Conservation (phyloP, 2,113 vertebrate species). For the Hirundichthys speculiger region DNA sequence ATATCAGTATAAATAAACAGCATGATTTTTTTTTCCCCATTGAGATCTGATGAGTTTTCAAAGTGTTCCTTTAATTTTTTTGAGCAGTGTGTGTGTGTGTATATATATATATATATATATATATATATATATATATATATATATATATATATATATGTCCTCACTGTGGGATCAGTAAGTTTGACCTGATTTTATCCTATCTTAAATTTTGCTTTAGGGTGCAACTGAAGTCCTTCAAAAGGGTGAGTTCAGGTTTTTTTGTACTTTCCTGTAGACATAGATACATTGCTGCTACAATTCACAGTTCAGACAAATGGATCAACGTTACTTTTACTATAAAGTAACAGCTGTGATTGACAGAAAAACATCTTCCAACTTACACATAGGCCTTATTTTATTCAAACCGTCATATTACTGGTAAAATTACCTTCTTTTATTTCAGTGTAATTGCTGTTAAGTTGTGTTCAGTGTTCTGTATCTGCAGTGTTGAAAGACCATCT, state of each 20-base stretch:
- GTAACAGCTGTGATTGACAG: not conserved
- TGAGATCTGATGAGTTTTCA: too few relatives aligned
- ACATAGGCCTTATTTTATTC: not conserved
- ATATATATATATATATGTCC: not conserved
- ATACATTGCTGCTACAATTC: constrained; percentile 41
- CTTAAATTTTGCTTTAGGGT: constrained; percentile 56
- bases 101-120: too few relatives aligned
- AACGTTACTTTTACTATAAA: not conserved
- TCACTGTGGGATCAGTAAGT: too few relatives aligned
- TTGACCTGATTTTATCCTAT: not conserved
- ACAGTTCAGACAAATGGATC: constrained; percentile 53
- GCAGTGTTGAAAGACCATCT: constrained; percentile 39
- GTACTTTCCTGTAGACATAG: not conserved
- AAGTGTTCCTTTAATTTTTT: too few relatives aligned
- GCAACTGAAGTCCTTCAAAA: constrained; percentile 59
- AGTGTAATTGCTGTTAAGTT: not conserved
- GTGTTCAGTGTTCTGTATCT: not conserved
- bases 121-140: too few relatives aligned
- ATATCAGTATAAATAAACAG: too few relatives aligned
- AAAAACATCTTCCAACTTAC: too few relatives aligned
- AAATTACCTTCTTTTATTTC: not conserved
- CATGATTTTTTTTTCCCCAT: too few relatives aligned
- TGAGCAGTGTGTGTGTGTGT: too few relatives aligned
- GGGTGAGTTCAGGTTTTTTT: constrained; percentile 76
- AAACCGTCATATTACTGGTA: not conserved